Conservation (phyloP, 2,797 vertebrate genomes). For the Siniperca obscura region DNA sequence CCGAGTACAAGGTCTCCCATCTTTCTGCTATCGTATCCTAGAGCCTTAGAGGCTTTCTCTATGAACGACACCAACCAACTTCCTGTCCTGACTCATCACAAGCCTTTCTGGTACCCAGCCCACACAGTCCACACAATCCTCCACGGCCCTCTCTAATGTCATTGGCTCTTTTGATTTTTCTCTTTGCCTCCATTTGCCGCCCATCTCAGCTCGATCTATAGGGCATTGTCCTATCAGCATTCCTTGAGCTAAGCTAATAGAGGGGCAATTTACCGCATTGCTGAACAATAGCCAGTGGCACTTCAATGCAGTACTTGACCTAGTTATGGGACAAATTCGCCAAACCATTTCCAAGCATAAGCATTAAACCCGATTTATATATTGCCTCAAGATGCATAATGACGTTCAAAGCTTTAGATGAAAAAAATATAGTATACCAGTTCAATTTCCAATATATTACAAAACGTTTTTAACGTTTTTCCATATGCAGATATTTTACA, state of each 20-base stretch:
- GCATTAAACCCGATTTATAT: constrained; percentile 15
- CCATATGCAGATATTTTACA: background rate
- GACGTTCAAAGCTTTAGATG: background rate
- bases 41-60: constrained; percentile 67
- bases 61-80: constrained; percentile 63
- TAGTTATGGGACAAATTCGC: constrained; percentile 31
- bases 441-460: background rate
- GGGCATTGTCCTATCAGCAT: constrained; percentile 69
- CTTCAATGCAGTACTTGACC: constrained; percentile 45
- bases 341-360: constrained; percentile 20
- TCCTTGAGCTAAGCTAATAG: constrained; percentile 63
- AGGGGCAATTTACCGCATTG: constrained; percentile 62
- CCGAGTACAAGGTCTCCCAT: constrained; percentile 65
- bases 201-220: constrained; percentile 59
- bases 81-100: constrained; percentile 81
- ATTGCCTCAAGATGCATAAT: constrained; percentile 7
- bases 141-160: constrained; percentile 60
- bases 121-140: constrained; percentile 71
- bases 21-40: constrained; percentile 63
- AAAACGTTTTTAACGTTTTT: background rate
- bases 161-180: constrained; percentile 73
- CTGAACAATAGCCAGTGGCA: constrained; percentile 57
- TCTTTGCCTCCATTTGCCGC: constrained; percentile 44
- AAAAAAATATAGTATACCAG: background rate
- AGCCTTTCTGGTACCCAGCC: constrained; percentile 64